Base-by-base conservation (phyloP, 2,888 invertebrate species). In the Drosophila ustulata region DNA sequence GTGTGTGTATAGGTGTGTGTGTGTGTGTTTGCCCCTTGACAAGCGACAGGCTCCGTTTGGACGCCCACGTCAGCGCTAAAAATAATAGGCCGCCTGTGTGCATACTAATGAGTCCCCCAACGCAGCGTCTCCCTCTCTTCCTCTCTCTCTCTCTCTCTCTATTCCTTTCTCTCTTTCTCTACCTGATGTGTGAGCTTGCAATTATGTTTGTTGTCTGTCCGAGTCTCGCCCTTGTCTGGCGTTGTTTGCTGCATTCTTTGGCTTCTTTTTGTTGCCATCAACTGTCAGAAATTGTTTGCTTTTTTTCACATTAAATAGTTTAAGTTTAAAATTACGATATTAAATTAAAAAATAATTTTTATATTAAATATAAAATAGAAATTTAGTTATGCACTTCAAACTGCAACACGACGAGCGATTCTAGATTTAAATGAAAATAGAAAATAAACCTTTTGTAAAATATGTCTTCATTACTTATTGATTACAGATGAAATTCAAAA, bases 11-110 rank as follows among this genome's bases (percentile, higher is more conserved):
- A n/a, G n/a, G n/a, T 41, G 18, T 7, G 13, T 41, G 39, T n/a
- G 43, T 28, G 26, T 34, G 41, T 32, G 18, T 32, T 8, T 28
- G n/a, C 34, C 11, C 11, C 34, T 11, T 34, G 34, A 51, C 34
- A 37, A 51, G 41, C 23, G 39, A 13, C 28, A 46, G 30, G 28
- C 49, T 47, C 41, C 18, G 23, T 45, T 37, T 30, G 45, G 66
- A 56, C 75, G 80, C 71, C 61, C 77, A 67, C 72, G 64, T 71
- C 75, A 71, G 68, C 78, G 66, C 87, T 83, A 81, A 82, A 85
- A 78, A 81, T 83, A 81, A 83, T 87, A 84, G 82, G 84, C 82
- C 87, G 83, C 87, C 74, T 73, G 83, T 77, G 78, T 84, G 83
- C 84, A 84, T 84, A 79, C 73, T 87, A 84, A 84, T 87, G 87